Conservation (phyloP, 1,140 invertebrate genomes). For the Philaenus spumarius region DNA sequence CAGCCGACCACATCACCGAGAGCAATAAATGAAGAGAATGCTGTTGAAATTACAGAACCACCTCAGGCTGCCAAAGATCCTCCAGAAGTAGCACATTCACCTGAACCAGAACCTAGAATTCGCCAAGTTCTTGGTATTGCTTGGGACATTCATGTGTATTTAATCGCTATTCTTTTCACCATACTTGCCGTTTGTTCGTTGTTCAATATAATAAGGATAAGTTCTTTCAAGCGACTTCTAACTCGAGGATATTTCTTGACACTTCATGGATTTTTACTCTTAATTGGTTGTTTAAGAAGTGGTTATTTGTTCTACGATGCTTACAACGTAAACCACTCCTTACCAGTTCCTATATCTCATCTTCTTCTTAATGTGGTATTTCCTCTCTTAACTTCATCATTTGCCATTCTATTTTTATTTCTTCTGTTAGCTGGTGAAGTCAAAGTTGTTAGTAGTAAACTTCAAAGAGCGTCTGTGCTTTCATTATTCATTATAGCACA, state of each 20-base stretch:
- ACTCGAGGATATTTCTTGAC: slow-evolving; percentile 77
- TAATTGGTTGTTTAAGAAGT: slow-evolving; percentile 71
- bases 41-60: slow-evolving; percentile 19
- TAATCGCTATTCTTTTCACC: slow-evolving; percentile 73
- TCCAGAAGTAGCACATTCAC: slow-evolving; percentile 22
- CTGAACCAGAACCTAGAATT: slow-evolving; percentile 31
- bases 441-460: slow-evolving; percentile 43
- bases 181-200: slow-evolving; percentile 73
- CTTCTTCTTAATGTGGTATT: slow-evolving; percentile 76
- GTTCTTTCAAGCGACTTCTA: slow-evolving; percentile 70
- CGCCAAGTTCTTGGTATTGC: slow-evolving; percentile 50
- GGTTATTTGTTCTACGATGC: slow-evolving; percentile 85
- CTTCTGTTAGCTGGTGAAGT: slow-evolving; percentile 61
- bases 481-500: slow-evolving; percentile 69
- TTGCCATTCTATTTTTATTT: slow-evolving; percentile 77
- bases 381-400: slow-evolving; percentile 75
- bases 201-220: slow-evolving; percentile 71
- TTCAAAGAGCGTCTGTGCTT: slow-evolving; percentile 52
- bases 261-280: slow-evolving; percentile 69
- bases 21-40: slow-evolving; percentile 21
- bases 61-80: slow-evolving; percentile 11
- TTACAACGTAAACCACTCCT: slow-evolving; percentile 71
- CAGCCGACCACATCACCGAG: slow-evolving; percentile 9
- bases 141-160: slow-evolving; percentile 84
- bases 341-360: slow-evolving; percentile 70